Evolutionary conservation across 2,113 vertebrate genomes (phyloP).

Genomic region (Stictonetta naevosa): DNA sequence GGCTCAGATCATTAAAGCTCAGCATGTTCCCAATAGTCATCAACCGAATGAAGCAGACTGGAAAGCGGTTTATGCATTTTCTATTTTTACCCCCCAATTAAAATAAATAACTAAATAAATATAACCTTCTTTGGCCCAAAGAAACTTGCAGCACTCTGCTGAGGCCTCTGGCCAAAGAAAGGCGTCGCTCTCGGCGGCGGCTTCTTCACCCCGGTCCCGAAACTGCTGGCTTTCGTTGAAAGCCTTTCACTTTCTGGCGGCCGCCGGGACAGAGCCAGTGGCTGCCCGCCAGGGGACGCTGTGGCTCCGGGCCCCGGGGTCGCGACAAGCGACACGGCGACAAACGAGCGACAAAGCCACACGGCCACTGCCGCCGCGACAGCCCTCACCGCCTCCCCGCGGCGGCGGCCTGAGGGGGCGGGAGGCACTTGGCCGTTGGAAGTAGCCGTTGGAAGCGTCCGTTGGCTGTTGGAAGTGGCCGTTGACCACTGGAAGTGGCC

Average conservation of each 20-base stretch:
- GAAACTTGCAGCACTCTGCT: too few species aligned
- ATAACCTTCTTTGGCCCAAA: too few species aligned
- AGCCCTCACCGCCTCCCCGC: too few species aligned
- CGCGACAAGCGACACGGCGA: too few species aligned
- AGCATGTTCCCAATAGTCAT: not conserved
- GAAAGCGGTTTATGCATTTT: not conserved
- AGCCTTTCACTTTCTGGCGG: not conserved
- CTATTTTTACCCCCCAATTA: not conserved
- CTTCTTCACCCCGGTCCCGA: fast-evolving
- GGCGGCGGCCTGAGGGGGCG: too few species aligned
- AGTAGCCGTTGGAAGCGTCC: too few species aligned
- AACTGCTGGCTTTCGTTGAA: not conserved
- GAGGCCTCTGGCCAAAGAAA: too few species aligned
- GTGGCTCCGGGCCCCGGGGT: not conserved
- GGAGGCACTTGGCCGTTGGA: too few species aligned
- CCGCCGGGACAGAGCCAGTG: not conserved
- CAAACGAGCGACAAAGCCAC: too few species aligned
- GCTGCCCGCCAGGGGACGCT: constrained; percentile 22
- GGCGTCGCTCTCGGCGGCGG: not conserved
- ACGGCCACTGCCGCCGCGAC: too few species aligned
- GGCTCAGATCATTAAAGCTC: not conserved
- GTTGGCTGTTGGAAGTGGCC: too few species aligned
- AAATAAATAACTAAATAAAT: not conserved
- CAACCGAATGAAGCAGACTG: not conserved
- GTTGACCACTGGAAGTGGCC: too few species aligned